Base-by-base conservation (phyloP, 2,113 vertebrate species). In the Otolemur garnettii region DNA sequence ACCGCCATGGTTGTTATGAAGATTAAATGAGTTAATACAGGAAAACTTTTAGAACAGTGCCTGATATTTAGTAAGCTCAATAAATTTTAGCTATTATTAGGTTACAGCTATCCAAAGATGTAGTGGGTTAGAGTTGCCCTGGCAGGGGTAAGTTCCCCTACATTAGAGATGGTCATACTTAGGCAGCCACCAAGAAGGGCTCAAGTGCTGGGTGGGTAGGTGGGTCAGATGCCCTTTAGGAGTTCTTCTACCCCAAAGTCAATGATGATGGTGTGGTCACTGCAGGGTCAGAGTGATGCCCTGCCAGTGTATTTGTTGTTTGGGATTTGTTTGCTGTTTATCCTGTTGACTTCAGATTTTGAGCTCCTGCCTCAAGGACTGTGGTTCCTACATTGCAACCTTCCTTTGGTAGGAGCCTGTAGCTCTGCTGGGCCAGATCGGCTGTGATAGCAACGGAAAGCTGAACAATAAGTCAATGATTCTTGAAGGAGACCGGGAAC, bases 391-490 rank as follows among this genome's bases (percentile, higher is more conserved):
- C 4, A 0, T 14, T 14, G 2, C 21, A 1, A 13, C 15, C 55
- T 80, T 57, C 33, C 22, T 35, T 90, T 57, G 94, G 4, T 38
- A 99, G 99, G 99, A 99, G 38, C 95, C 96, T 0, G 96, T 99
- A 59, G 98, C 98, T 0, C 98, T 99, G 45, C 83, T 99, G 97
- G 99, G 99, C 7, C 99, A 99, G 88, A 98, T 99, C 24, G 98
- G 98, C 88, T 99, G 99, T 0, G 99, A 99, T 66, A 98, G 99
- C 82, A 99, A 99, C 0, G 99, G 99, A 57, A 99, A 99, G 94
- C 98, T 99, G 30, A 99, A 99, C 14, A 96, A 98, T 55, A 98
- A 99, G 21, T 99, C 99, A 0, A 98, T 99, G 53, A 96, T 99
- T 87, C 96, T 99, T 15, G 98, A 99, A 96, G 99, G 99, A 0